Base-by-base conservation (phyloP, 2,113 vertebrate genomes). In the Machaerirhynchus nigripectus region DNA sequence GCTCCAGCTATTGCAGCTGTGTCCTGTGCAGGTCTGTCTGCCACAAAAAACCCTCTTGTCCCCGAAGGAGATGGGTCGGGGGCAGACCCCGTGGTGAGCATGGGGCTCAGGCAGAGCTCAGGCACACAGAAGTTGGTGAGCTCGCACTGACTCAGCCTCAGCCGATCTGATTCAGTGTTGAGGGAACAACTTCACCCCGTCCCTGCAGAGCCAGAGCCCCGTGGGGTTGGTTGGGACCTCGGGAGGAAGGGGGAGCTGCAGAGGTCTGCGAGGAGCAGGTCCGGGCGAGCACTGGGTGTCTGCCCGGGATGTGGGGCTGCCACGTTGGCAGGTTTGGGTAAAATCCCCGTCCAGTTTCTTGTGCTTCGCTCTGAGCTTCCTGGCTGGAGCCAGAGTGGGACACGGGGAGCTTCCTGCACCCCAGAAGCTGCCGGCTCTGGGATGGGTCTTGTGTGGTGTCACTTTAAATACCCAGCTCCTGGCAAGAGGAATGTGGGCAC, bases 231-330 rank as follows among this genome's bases (percentile, higher is more conserved):
- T 2, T 46, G 59, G 71, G 73, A 30, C 0, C 31, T 0, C 2
- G 19, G 78, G n/a, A 35, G 35, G 68, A 60, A 21, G 52, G 7
- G 23, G 73, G 23, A 46, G 83, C 40, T 15, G 93, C 49, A 22
- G 35, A 22, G 35, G 9, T 10, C 65, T 33, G 13, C 4, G 46
- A 46, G 67, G 52, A 56, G 73, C 4, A 22, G 68, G 17, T 5
- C 2, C 0, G 0, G 68, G 44, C 1, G 2, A 7, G n/a, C 0
- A 0, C 9, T 56, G 13, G 33, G 57, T 26, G 31, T 27, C n/a
- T 71, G 40, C 6, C 16, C 33, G 0, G 13, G 65, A 19, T 6
- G 9, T 17, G 9, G 30, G 37, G 44, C 49, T 31, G 50, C 23
- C 1, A 4, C 0, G 0, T 31, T 35, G 11, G 30, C 30, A 39